Evolutionary conservation across 2,888 invertebrate species (phyloP), one percentile per base, ranked within the genome.

Genomic region (Elysia crispata): DNA sequence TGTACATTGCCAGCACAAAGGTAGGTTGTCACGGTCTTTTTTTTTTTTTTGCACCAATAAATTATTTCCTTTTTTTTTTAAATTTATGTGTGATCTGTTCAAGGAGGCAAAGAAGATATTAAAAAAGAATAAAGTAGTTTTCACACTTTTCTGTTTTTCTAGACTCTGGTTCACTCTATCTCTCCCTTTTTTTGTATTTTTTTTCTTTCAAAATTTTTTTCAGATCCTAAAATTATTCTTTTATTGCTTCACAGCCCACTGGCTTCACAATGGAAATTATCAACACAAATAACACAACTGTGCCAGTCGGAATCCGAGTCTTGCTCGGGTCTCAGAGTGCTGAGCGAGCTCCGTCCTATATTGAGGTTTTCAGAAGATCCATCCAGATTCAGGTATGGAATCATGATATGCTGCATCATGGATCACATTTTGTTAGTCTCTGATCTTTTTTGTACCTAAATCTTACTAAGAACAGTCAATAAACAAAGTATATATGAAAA

Each of bases 1-100:
- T 98, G 93, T 98, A 98, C 92, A 96, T 98, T 30, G 98, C 97
- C 0, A 97, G 97, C 49, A 97, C 97, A 0, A 97, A 97, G 90
- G 91, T 92, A 81, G 77, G 82, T 25, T 3, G n/a, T 1, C 25
- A 60, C 1, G 18, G 15, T 13, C 20, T 33, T 23, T 72, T 49
- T 18, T 49, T 23, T 30, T 49, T 3, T 41, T 8, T 5, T 30
- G 20, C 8, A 30, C 28, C 31, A 67, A 30, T 20, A 67, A n/a
- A 13, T 66, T 23, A 66, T 13, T 66, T n/a, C n/a, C n/a, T n/a
- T n/a, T n/a, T n/a, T n/a, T 41, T 41, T 41, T 41, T 3, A 41
- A 41, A 41, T 6, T 11, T 41, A 41, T 41, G 41, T 41, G 11
- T 41, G 41, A 11, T 6, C 41, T 41, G 3, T 11, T 41, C 5